A percentile compares a stretch with the other conserved stretches of the same genome.
These are phyloP conservation scores for Pyrrhia umbra DNA, from an alignment of 2,888 invertebrate genomes.

Conservation along the genomic window DNA sequence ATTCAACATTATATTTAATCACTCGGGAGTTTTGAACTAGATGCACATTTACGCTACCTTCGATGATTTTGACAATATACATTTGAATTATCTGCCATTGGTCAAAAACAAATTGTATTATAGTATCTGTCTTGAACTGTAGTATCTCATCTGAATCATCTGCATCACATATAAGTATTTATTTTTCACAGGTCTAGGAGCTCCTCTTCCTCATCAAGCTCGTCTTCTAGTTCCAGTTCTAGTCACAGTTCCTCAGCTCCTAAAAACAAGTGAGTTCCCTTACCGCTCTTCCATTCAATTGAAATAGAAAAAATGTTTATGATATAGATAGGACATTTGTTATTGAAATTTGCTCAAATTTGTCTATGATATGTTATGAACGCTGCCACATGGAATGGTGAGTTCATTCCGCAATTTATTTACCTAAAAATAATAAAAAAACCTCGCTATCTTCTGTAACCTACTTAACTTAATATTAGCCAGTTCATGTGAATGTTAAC, in stretches of 20 bases:
- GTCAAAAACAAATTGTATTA: too few relatives aligned
- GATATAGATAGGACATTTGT: background rate
- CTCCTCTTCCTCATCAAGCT: conserved; percentile 85
- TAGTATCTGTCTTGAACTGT: background rate
- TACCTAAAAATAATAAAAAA: background rate
- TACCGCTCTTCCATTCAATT: background rate
- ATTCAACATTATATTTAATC: conserved; percentile 22
- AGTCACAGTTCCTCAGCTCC: conserved; percentile 84
- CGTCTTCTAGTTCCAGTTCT: conserved; percentile 86
- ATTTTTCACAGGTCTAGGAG: conserved; percentile 77
- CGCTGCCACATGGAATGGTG: conserved; percentile 50
- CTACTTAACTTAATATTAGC: background rate
- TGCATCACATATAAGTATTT: conserved; percentile 4
- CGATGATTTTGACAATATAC: too few relatives aligned
- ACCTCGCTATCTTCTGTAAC: background rate
- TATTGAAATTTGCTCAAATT: conserved; percentile 22
- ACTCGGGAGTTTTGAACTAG: background rate
- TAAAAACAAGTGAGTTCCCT: conserved; percentile 82
- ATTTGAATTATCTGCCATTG: too few relatives aligned
- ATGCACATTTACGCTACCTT: too few relatives aligned
- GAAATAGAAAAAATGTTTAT: background rate
- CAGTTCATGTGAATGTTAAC: too few relatives aligned
- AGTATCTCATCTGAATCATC: background rate
- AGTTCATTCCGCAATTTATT: conserved; percentile 39
- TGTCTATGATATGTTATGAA: conserved; percentile 27